Percentiles rank a stretch among this genome's conserved stretches.
Evolutionary conservation across 1,140 invertebrate species (phyloP).

Genomic region (Caerostris extrusa): DNA sequence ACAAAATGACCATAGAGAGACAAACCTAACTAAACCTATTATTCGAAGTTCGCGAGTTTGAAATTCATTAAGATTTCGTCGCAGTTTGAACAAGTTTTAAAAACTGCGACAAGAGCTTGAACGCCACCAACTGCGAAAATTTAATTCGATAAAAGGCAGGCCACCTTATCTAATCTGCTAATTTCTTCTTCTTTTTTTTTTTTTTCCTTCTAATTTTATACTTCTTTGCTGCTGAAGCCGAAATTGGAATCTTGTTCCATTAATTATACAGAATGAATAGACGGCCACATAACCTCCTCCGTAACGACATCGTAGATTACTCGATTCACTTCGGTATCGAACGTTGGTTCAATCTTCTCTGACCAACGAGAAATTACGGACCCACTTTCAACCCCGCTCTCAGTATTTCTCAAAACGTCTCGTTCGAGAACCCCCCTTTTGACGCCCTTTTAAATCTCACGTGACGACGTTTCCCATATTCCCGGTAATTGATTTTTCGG

Average conservation of each 20-base stretch:
- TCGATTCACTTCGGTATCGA: constrained; percentile 5
- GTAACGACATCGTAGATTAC: neutral
- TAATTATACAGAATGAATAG: neutral
- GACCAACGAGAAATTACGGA: constrained; percentile 4
- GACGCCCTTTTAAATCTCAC: neutral
- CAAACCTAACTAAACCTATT: too few species aligned
- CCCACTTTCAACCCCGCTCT: neutral
- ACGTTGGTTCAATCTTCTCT: neutral
- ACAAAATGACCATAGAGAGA: too few species aligned
- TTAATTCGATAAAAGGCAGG: too few species aligned
- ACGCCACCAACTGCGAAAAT: too few species aligned
- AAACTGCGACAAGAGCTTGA: too few species aligned
- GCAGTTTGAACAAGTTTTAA: too few species aligned
- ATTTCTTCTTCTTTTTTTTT: neutral
- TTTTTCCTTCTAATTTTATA: neutral
- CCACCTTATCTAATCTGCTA: neutral
- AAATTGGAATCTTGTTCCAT: neutral
- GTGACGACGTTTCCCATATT: neutral
- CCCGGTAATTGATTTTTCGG: constrained; percentile 35
- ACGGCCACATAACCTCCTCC: neutral
- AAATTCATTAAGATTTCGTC: too few species aligned
- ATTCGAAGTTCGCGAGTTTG: too few species aligned
- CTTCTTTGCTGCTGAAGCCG: neutral
- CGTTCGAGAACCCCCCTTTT: neutral
- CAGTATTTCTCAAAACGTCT: neutral